phyloP scores from a whole-genome alignment of 2,888 invertebrate species.

The Eupithecia inturbata region DNA sequence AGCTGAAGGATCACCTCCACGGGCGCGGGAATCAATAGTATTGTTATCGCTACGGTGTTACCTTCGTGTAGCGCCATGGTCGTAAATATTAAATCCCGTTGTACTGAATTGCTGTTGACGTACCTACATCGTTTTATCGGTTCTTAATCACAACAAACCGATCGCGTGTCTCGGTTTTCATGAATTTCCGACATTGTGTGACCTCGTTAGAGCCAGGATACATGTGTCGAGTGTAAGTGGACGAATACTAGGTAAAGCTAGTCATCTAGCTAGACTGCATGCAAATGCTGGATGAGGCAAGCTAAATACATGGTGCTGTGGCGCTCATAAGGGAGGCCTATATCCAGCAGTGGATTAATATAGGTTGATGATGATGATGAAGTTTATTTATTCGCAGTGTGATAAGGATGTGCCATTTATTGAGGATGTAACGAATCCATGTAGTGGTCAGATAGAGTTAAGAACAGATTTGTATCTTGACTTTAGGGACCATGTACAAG shows the following conservation, averaged over 20 bases:
- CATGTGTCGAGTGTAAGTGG: constrained; percentile 23
- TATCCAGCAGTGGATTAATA: too few relatives aligned
- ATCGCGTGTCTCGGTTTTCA: constrained; percentile 37
- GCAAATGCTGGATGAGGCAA: too few relatives aligned
- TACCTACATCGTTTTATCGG: constrained; percentile 33
- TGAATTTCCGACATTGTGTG: constrained; percentile 32
- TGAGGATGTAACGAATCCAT: neutral
- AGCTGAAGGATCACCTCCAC: neutral
- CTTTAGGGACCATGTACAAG: too few relatives aligned
- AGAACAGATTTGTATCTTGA: too few relatives aligned
- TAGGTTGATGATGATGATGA: too few relatives aligned
- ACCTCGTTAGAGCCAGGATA: constrained; percentile 32
- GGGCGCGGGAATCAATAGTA: neutral
- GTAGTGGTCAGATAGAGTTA: too few relatives aligned
- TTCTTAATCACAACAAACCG: constrained; percentile 37
- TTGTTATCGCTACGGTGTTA: neutral
- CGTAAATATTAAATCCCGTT: neutral
- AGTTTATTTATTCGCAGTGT: too few relatives aligned
- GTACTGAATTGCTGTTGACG: neutral
- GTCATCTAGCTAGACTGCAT: too few relatives aligned
- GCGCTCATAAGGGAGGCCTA: too few relatives aligned
- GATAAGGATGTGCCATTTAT: neutral
- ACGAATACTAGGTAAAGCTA: neutral
- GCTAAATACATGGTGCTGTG: too few relatives aligned
- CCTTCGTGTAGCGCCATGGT: neutral